phyloP scores from a whole-genome alignment of 2,888 invertebrate species.

The Cephus rjabovi region DNA sequence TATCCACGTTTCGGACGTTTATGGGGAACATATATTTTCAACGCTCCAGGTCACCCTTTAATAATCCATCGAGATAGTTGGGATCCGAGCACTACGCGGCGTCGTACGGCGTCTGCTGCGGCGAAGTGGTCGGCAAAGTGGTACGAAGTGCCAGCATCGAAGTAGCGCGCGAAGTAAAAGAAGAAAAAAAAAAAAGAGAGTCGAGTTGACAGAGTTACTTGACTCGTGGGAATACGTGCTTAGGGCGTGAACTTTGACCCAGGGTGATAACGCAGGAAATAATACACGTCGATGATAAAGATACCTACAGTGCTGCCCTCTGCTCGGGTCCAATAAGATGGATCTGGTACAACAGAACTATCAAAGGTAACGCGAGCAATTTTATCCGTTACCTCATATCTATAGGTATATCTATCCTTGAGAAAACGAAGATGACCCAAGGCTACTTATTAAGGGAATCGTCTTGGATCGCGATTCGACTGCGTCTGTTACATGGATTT shows the following conservation, averaged over 20 bases:
- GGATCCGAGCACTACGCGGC: background rate
- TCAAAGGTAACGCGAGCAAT: no score
- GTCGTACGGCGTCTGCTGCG: no score
- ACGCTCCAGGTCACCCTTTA: conserved; percentile 6
- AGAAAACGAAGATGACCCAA: conserved; percentile 9
- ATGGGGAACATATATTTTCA: conserved; percentile 1
- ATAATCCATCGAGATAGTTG: conserved; percentile 15
- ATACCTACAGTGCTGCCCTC: background rate
- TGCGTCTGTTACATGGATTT: background rate
- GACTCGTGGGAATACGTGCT: conserved; percentile 15
- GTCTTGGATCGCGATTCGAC: conserved; percentile 11
- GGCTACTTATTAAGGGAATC: conserved; percentile 11
- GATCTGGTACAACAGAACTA: no score
- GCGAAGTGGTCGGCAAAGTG: background rate
- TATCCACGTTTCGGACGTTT: conserved; percentile 12
- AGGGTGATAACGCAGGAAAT: background rate
- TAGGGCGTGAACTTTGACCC: conserved; percentile 11
- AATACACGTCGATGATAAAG: background rate
- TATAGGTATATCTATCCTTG: background rate
- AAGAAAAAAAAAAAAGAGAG: no score
- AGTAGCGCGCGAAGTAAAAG: no score
- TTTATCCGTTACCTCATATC: no score
- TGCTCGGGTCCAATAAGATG: background rate
- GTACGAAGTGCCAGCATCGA: background rate
- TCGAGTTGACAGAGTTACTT: conserved; percentile 7